Percentiles rank a stretch among this genome's conserved stretches.
Evolutionary conservation across 2,113 vertebrate genomes (phyloP).

Genomic region (Protomyctophum bolini): DNA sequence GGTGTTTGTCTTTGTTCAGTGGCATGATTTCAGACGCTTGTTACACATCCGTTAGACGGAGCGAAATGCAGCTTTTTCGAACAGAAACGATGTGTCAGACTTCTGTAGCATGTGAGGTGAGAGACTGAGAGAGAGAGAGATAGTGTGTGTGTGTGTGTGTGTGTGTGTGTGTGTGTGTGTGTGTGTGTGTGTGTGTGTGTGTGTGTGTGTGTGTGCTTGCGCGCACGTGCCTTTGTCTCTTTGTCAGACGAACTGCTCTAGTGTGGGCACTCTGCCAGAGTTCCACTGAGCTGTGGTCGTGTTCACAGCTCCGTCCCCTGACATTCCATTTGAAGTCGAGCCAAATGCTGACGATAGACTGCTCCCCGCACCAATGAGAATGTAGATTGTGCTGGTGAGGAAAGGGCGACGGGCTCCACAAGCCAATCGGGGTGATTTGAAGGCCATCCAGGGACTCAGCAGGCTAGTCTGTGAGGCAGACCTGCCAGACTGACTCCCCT

Average conservation of each 20-base stretch:
- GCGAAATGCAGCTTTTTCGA: constrained; percentile 21
- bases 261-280: constrained; percentile 70
- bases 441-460: constrained; percentile 59
- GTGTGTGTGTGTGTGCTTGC: constrained; percentile 19
- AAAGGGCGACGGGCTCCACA: constrained; percentile 17
- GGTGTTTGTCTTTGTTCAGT: constrained; percentile 18
- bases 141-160: not conserved
- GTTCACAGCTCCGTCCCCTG: constrained; percentile 71
- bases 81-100: constrained; percentile 43
- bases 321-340: constrained; percentile 65
- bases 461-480: constrained; percentile 59
- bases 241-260: constrained; percentile 55
- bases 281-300: constrained; percentile 63
- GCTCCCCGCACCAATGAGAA: constrained; percentile 64
- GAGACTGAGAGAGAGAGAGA: too few species aligned
- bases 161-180: not conserved
- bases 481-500: constrained; percentile 64
- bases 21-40: constrained; percentile 39
- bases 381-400: constrained; percentile 39
- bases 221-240: constrained; percentile 22
- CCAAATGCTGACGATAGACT: constrained; percentile 54
- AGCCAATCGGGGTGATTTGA: constrained; percentile 66
- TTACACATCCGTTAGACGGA: not conserved
- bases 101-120: not conserved
- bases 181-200: constrained; percentile 27